Evolutionary conservation across 2,888 invertebrate genomes (phyloP), one percentile per base, ranked within the genome.

Genomic region (Cephus rjabovi): DNA sequence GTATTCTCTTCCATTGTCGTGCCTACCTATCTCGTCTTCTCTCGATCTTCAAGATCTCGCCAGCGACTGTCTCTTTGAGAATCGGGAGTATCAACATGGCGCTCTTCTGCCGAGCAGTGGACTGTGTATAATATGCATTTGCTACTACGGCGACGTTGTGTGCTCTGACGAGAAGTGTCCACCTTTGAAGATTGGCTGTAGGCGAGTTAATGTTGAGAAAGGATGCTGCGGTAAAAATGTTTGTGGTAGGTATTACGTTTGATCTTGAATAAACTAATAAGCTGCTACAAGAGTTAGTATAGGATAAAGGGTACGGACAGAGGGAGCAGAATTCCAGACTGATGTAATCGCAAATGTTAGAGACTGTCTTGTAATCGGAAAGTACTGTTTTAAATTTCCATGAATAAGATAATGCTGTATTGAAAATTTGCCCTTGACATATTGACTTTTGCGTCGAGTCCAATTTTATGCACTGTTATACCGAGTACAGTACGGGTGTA

Each of bases 131-230:
- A 91, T 93, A 35, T 95, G 95, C 85, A 92, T 93, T 73, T 95
- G 94, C 84, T 93, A 93, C 85, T 93, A 93, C 83, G 94, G 94
- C 6, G 93, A 93, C 83, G 92, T 94, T 40, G 92, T 93, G 1
- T 95, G 94, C 81, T 93, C 94, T 79, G 92, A 93, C 84, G 92
- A 93, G 31, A 93, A 93, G 82, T 95, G 94, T 87, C 92, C 93
- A 11, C 90, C 91, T 23, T 90, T 93, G 68, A 92, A 91, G 83
- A 89, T 92, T 70, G 93, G 93, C 23, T 94, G 94, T 83, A 89
- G 91, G 68, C 89, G 92, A 84, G 88, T 92, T 6, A 86, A 83
- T 77, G 83, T 89, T 1, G 90, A 90, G 37, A 86, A 89, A 23
- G 88, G 89, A 11, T 93, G 93, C 83, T 94, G 94, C 84, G 93